Percentiles rank a stretch among this genome's conserved stretches.
These are phyloP conservation scores for Calcarius lapponicus DNA, from an alignment of 2,797 vertebrate species.

Conservation along the genomic window DNA sequence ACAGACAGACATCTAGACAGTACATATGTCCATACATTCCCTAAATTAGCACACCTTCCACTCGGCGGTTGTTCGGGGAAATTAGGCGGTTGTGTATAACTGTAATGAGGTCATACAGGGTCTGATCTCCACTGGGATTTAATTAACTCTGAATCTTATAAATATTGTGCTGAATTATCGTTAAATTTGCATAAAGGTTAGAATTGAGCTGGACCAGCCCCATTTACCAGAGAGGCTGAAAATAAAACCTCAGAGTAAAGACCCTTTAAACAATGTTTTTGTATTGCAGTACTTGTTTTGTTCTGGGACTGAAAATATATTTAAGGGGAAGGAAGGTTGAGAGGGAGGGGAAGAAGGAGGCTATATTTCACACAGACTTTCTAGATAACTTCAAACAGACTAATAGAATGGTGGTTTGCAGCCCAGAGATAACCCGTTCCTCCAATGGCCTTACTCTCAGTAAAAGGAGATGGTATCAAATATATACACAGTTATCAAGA, in stretches of 20 bases:
- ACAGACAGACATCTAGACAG: slow-evolving; percentile 58
- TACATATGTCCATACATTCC: slow-evolving; percentile 60
- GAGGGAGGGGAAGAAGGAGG: slow-evolving; percentile 10
- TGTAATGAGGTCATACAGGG: slow-evolving; percentile 76
- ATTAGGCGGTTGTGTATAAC: slow-evolving; percentile 70
- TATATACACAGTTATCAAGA: slow-evolving; percentile 36
- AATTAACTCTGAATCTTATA: slow-evolving; percentile 78
- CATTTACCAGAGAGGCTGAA: slow-evolving; percentile 21
- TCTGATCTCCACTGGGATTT: slow-evolving; percentile 75
- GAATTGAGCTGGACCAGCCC: slow-evolving; percentile 52
- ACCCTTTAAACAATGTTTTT: slow-evolving; percentile 24
- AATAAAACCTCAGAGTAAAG: not conserved
- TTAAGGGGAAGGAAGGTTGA: slow-evolving; percentile 45
- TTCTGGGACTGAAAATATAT: slow-evolving; percentile 40
- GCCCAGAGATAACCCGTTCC: slow-evolving; percentile 52
- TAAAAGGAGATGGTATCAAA: slow-evolving; percentile 53
- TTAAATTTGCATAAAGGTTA: slow-evolving; percentile 75
- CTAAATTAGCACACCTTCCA: slow-evolving; percentile 59
- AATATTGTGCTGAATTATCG: slow-evolving; percentile 75
- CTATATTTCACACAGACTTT: slow-evolving; percentile 66
- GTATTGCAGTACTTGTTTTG: slow-evolving; percentile 27
- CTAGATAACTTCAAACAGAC: slow-evolving; percentile 70
- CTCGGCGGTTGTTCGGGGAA: slow-evolving; percentile 65
- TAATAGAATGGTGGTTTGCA: slow-evolving; percentile 64
- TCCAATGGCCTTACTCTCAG: slow-evolving; percentile 59